These are phyloP conservation scores for Hemithea aestivaria DNA, from an alignment of 2,888 invertebrate genomes.

Conservation along the genomic window DNA sequence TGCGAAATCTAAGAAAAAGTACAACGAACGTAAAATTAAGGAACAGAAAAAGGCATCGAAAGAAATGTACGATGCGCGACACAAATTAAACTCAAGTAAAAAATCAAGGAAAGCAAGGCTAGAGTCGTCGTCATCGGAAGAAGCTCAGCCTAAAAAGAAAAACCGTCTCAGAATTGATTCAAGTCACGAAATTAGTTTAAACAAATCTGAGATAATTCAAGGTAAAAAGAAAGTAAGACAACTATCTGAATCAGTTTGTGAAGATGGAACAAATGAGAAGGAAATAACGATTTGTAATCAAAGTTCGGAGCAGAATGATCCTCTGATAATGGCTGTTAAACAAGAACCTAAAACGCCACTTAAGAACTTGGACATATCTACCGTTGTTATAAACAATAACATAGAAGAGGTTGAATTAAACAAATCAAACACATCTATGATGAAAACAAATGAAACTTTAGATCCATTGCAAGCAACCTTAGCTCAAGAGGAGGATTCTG, in stretches of 20 bases:
- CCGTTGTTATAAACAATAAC: slow-evolving; percentile 44
- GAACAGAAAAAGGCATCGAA: slow-evolving; percentile 66
- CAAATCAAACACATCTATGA: slow-evolving; percentile 38
- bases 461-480: slow-evolving; percentile 53
- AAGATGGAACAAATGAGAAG: slow-evolving; percentile 48
- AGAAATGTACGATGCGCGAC: slow-evolving; percentile 69
- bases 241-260: slow-evolving; percentile 41
- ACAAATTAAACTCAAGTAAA: slow-evolving; percentile 42
- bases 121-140: slow-evolving; percentile 44
- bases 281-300: slow-evolving; percentile 53
- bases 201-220: slow-evolving; percentile 27
- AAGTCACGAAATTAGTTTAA: slow-evolving; percentile 37
- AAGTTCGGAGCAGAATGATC: slow-evolving; percentile 43
- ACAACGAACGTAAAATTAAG: slow-evolving; percentile 58
- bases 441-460: slow-evolving; percentile 39
- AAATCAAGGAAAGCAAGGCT: slow-evolving; percentile 42
- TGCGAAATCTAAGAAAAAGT: slow-evolving; percentile 64
- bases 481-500: slow-evolving; percentile 30
- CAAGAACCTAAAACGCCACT: slow-evolving; percentile 56
- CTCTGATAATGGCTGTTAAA: slow-evolving; percentile 48
- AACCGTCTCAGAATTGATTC: slow-evolving; percentile 57
- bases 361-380: slow-evolving; percentile 45
- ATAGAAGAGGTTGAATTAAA: slow-evolving; percentile 48
- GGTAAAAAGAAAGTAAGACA: slow-evolving; percentile 39
- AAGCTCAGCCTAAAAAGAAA: slow-evolving; percentile 37